Evolutionary conservation across 2,113 vertebrate species (phyloP).

Genomic region (Polyodon spathula): DNA sequence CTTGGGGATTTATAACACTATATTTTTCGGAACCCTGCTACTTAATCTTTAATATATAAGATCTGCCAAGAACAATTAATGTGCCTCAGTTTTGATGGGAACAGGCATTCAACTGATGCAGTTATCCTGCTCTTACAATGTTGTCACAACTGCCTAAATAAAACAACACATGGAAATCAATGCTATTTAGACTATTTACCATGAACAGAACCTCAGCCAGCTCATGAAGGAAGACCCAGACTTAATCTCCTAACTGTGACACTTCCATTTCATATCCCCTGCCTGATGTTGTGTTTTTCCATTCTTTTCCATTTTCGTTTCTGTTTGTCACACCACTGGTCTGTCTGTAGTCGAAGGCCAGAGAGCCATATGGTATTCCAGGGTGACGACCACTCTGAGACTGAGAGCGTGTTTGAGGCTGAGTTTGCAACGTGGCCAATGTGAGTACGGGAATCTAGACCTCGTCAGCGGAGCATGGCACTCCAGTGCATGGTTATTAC

Average conservation of each 20-base stretch:
- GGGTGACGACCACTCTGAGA: conserved; percentile 15
- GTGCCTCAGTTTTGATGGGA: too few species aligned
- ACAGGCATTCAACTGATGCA: background rate
- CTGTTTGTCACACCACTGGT: background rate
- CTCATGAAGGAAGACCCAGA: background rate
- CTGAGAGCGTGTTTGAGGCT: conserved; percentile 25
- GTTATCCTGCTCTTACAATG: background rate
- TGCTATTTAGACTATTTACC: too few species aligned
- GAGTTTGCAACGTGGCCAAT: conserved; percentile 24
- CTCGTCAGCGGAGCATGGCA: too few species aligned
- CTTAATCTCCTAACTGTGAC: background rate
- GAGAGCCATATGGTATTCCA: background rate
- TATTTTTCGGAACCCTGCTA: too few species aligned
- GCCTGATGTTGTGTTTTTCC: background rate
- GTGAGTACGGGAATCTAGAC: conserved; percentile 22
- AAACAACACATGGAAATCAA: too few species aligned
- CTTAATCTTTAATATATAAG: too few species aligned
- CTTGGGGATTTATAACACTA: too few species aligned
- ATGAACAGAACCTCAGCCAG: too few species aligned
- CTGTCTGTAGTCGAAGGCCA: background rate
- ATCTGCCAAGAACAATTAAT: too few species aligned
- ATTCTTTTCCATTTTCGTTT: background rate
- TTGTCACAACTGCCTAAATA: background rate
- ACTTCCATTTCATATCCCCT: background rate
- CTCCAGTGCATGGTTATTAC: too few species aligned